Evolutionary conservation across 2,888 invertebrate species (phyloP).

Genomic region (Amiota communis): DNA sequence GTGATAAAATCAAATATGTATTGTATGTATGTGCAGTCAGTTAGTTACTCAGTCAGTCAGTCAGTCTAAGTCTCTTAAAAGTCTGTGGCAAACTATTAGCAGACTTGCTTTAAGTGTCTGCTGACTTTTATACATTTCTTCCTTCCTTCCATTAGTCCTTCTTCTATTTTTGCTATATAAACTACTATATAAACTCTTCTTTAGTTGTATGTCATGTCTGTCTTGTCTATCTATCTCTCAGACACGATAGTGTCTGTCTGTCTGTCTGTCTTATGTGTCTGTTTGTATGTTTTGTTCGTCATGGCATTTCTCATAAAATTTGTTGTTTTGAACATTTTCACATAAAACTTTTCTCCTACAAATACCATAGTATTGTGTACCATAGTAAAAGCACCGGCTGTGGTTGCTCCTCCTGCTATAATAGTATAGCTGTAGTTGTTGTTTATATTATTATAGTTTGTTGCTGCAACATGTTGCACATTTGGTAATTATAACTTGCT

Average conservation of each 20-base stretch:
- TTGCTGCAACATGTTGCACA: constrained; percentile 29
- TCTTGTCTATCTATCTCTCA: constrained; percentile 31
- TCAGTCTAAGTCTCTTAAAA: background rate
- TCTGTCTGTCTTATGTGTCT: constrained; percentile 25
- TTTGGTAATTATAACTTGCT: constrained; percentile 28
- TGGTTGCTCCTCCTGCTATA: constrained; percentile 26
- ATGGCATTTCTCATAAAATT: constrained; percentile 28
- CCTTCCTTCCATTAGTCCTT: too few relatives aligned
- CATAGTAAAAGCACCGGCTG: too few relatives aligned
- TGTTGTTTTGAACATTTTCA: constrained; percentile 23
- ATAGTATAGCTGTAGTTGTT: constrained; percentile 25
- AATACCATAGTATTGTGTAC: background rate
- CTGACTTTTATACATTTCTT: background rate
- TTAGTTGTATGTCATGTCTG: background rate
- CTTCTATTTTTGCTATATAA: too few relatives aligned
- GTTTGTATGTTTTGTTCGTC: constrained; percentile 3
- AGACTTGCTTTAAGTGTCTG: constrained; percentile 12
- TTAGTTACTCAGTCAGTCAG: background rate
- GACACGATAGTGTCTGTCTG: constrained; percentile 4
- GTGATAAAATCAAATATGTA: background rate
- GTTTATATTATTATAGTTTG: constrained; percentile 18
- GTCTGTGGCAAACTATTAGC: constrained; percentile 15
- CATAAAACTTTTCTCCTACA: constrained; percentile 32
- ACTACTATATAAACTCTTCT: too few relatives aligned
- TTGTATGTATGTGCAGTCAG: background rate